A percentile compares a stretch with the other conserved stretches of the same genome.
Conservation (phyloP, 2,888 invertebrate species). For the Cactoblastis cactorum region DNA sequence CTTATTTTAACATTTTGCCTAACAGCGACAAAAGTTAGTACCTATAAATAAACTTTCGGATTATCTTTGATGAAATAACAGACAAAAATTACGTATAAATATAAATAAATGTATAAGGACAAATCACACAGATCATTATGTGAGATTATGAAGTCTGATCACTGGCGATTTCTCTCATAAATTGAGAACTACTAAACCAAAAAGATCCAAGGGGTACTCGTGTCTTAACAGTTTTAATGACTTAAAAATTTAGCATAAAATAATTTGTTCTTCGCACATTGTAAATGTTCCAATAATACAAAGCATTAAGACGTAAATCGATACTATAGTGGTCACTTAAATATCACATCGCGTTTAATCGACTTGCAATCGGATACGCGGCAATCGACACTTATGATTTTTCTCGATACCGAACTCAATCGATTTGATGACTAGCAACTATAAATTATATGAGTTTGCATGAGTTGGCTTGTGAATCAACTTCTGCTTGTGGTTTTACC, state of each 20-base stretch:
- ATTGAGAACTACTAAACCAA: too few species aligned
- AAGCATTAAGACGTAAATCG: conserved; percentile 40
- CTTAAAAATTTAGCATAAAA: not conserved
- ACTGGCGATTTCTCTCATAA: too few species aligned
- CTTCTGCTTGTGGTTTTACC: conserved; percentile 1
- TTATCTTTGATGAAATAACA: too few species aligned
- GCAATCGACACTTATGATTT: conserved; percentile 14
- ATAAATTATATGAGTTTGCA: conserved; percentile 6
- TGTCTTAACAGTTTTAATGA: not conserved
- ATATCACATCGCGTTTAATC: conserved; percentile 29
- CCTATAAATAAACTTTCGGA: too few species aligned
- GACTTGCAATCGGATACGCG: conserved; percentile 24
- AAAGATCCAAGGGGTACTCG: not conserved
- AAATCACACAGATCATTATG: too few species aligned
- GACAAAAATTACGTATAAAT: too few species aligned
- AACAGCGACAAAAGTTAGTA: too few species aligned
- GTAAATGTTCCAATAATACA: conserved; percentile 26
- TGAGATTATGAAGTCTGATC: too few species aligned
- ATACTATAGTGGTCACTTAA: conserved; percentile 37
- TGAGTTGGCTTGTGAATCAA: not conserved
- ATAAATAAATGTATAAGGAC: too few species aligned
- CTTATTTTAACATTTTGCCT: too few species aligned
- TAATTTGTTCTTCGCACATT: conserved; percentile 23
- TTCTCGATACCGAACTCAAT: conserved; percentile 13
- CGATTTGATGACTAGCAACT: conserved; percentile 8